A percentile compares a stretch with the other conserved stretches of the same genome.
Evolutionary conservation across 2,113 vertebrate genomes (phyloP).

Genomic region (Scomber japonicus): DNA sequence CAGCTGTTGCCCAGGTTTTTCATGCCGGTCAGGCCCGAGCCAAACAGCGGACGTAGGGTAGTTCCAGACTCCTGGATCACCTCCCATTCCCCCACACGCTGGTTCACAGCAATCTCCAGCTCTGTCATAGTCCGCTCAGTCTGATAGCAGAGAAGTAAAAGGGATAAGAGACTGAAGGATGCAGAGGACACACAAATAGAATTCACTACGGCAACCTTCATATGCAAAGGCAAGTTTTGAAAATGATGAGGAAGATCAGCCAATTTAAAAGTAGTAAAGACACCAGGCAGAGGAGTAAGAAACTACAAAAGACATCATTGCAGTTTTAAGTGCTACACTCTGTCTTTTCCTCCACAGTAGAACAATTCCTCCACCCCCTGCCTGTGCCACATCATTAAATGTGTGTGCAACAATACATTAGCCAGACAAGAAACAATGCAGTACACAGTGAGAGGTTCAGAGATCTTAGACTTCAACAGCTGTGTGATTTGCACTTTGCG

Average conservation of each 20-base stretch:
- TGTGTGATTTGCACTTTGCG: conserved; percentile 7
- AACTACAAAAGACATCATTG: conserved; percentile 32
- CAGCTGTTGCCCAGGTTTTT: conserved; percentile 99
- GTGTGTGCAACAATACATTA: conserved; percentile 46
- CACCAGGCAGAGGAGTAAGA: conserved; percentile 10
- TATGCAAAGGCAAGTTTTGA: conserved; percentile 1
- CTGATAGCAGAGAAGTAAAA: conserved; percentile 75
- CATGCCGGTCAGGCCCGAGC: conserved; percentile 95
- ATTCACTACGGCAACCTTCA: neutral
- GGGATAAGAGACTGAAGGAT: neutral
- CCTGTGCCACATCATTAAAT: conserved; percentile 57
- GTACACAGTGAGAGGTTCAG: conserved; percentile 35
- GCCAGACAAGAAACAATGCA: conserved; percentile 36
- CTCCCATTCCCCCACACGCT: conserved; percentile 98
- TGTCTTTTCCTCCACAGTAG: conserved; percentile 20
- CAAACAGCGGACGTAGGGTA: conserved; percentile 93
- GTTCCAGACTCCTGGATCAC: conserved; percentile 97
- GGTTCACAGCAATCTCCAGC: conserved; percentile 98
- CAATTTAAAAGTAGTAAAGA: conserved; percentile 6
- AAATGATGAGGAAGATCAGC: neutral
- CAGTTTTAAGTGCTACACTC: conserved; percentile 34
- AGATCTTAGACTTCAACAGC: conserved; percentile 27
- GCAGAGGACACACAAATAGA: neutral
- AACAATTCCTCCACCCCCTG: conserved; percentile 26
- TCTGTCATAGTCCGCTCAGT: conserved; percentile 99